phyloP scores from a whole-genome alignment of 2,888 invertebrate genomes.

The Lochmaea capreae region DNA sequence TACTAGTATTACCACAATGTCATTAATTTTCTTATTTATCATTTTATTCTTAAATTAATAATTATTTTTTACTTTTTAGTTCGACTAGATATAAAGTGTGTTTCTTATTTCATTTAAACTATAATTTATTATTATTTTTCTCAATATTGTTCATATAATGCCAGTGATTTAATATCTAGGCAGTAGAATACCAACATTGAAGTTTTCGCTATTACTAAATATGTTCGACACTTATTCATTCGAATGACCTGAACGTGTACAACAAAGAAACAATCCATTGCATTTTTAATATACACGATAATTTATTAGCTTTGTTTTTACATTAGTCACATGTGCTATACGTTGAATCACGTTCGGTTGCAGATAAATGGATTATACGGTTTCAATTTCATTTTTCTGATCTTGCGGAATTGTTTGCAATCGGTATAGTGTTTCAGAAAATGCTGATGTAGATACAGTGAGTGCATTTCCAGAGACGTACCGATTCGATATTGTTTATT shows the following conservation, averaged over 20 bases:
- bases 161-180: background rate
- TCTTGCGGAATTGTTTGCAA: background rate
- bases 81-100: no score
- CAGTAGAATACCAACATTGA: background rate
- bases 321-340: conserved; percentile 10
- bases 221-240: conserved; percentile 5
- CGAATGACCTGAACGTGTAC: conserved; percentile 14
- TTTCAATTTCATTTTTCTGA: conserved; percentile 16
- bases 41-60: no score
- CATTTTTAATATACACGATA: conserved; percentile 16
- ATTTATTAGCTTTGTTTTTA: conserved; percentile 10
- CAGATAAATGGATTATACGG: conserved; percentile 19
- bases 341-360: conserved; percentile 19
- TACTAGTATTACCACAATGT: no score
- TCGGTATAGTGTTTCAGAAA: conserved; percentile 9
- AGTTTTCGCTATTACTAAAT: background rate
- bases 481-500: background rate
- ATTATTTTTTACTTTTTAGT: no score
- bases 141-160: no score
- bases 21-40: no score
- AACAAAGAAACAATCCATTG: conserved; percentile 17
- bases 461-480: background rate
- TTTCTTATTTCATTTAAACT: no score
- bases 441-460: background rate
- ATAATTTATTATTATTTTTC: no score